Conservation (phyloP, 2,888 invertebrate genomes). For the Torymus tubicola region DNA sequence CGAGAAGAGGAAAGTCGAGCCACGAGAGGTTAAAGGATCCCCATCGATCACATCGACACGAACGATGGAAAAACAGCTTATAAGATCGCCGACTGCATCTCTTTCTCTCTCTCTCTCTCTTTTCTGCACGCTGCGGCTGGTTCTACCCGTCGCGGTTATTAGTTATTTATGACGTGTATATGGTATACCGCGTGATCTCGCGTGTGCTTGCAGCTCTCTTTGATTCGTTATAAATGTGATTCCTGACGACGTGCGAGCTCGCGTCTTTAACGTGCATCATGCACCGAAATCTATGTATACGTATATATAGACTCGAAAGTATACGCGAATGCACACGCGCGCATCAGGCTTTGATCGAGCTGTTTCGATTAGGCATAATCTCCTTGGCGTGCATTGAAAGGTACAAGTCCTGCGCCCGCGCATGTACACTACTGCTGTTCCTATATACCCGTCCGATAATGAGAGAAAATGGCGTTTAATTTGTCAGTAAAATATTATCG, state of each 20-base stretch:
- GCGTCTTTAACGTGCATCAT: not conserved
- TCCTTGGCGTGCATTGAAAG: slow-evolving; percentile 6
- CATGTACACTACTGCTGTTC: not conserved
- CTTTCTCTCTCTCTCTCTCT: too few species aligned
- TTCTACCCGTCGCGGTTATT: slow-evolving; percentile 9
- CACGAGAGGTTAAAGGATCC: slow-evolving; percentile 13
- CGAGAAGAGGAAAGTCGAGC: not conserved
- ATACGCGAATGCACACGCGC: too few species aligned
- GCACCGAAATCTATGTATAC: not conserved
- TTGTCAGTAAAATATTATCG: slow-evolving; percentile 23
- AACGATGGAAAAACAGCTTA: not conserved
- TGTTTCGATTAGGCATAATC: slow-evolving; percentile 11
- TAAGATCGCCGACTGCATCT: too few species aligned
- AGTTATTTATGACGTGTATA: slow-evolving; percentile 33
- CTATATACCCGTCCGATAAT: not conserved
- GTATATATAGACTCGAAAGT: too few species aligned
- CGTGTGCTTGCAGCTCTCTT: not conserved
- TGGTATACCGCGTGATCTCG: not conserved
- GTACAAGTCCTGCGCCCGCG: not conserved
- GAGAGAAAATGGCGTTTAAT: slow-evolving; percentile 17
- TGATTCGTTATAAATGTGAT: slow-evolving; percentile 10
- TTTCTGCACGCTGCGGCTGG: too few species aligned
- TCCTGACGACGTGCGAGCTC: not conserved
- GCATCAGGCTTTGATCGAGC: slow-evolving; percentile 7
- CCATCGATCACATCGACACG: slow-evolving; percentile 26